Base-by-base conservation (phyloP, 2,113 vertebrate genomes). In the Epinephelus moara region DNA sequence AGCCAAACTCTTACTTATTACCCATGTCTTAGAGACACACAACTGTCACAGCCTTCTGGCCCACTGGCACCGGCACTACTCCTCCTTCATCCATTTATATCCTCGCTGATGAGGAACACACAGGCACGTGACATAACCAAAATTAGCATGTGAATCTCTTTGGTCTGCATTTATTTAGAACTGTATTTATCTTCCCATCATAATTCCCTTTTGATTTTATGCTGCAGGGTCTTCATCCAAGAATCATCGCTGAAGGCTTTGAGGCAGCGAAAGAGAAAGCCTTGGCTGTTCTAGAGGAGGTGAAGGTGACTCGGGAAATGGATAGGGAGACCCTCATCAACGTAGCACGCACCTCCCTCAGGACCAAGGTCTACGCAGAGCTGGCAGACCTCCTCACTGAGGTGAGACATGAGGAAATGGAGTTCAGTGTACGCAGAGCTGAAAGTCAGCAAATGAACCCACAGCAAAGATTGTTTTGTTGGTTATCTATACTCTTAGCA, bases 381-480 rank as follows among this genome's bases (percentile, higher is more conserved):
- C 96, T 99, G 70, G 98, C 98, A 21, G 97, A 99, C 85, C 93
- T 99, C 84, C 95, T 99, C 27, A 99, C 98, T 9, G 98, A 99
- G 96, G 98, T 97, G 73, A 85, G 88, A 59, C 18, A 11, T 19
- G 3, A 59, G 30, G 15, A 21, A 59, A 23, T 25, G 0, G 6
- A 61, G 15, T 7, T 45, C 4, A 17, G 15, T 19, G 3, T 13
- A 27, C 2, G 2, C 14, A 18, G 42, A 45, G 45, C 25, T 21
- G 10, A 61, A 21, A 5, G 27, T 56, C 27, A 8, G 21, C 19
- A 1, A 17, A 19, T 40, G 2, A 53, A 9, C 23, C 25, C 4
- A 14, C 0, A 0, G 37, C 45, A 19, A 3, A 1, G 2, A 33
- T 27, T 0, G 13, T 61, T 40, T 60, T 30, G 10, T 47, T 75